phyloP scores from a whole-genome alignment of 2,113 vertebrate genomes.

The Callipepla californica region DNA sequence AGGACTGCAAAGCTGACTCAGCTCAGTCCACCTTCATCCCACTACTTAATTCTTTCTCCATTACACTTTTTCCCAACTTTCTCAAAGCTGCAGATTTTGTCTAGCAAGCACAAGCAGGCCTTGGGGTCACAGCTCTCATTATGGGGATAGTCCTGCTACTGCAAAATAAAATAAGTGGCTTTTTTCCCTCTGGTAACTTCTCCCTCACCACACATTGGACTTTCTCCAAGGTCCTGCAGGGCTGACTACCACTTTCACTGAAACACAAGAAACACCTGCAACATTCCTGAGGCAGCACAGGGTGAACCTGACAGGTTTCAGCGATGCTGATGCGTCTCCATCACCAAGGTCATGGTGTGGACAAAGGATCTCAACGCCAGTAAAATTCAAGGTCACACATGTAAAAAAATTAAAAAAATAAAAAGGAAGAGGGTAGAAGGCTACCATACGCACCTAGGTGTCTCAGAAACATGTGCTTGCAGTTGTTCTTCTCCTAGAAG shows the following conservation, averaged over 20 bases:
- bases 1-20: not conserved
- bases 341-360: not conserved
- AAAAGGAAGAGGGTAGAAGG: not conserved
- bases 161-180: not conserved
- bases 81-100: not conserved
- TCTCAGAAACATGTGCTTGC: not conserved
- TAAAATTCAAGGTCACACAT: not conserved
- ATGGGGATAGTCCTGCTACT: not conserved
- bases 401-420: not conserved
- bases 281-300: not conserved
- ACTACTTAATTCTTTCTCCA: not conserved
- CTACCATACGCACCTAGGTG: not conserved
- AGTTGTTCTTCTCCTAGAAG: not conserved
- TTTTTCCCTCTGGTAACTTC: not conserved
- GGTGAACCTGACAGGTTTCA: not conserved
- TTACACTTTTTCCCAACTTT: not conserved
- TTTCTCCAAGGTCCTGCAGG: not conserved
- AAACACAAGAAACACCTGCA: not conserved
- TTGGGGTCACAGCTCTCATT: not conserved
- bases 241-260: not conserved
- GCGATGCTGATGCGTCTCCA: not conserved
- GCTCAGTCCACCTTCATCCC: not conserved
- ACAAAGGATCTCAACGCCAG: not conserved
- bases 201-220: not conserved
- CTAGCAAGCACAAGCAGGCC: not conserved